phyloP scores from a whole-genome alignment of 2,888 invertebrate species.

The Polyommatus icarus region DNA sequence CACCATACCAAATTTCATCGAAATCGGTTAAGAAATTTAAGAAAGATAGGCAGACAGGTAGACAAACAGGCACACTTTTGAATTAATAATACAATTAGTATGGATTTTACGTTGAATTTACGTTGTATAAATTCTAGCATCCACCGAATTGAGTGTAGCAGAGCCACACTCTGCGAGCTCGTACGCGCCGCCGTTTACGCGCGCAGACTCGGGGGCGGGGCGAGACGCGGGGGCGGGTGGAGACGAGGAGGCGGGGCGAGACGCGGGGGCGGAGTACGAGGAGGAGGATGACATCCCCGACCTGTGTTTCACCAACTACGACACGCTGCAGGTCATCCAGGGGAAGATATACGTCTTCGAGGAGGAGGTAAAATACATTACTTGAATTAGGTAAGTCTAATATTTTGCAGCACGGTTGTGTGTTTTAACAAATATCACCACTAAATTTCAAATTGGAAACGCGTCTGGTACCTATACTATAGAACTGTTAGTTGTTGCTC shows the following conservation, averaged over 20 bases:
- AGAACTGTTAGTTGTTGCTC: too few species aligned
- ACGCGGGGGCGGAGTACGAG: conserved; percentile 3
- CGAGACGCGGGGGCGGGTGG: background rate
- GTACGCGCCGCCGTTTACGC: conserved; percentile 58
- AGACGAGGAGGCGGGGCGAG: background rate
- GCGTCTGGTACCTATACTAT: too few species aligned
- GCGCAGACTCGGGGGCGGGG: conserved; percentile 46
- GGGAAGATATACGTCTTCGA: conserved; percentile 70
- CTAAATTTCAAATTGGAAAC: too few species aligned
- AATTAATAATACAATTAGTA: too few species aligned
- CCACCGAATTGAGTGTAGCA: conserved; percentile 44
- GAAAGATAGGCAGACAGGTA: too few species aligned
- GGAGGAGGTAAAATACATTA: conserved; percentile 58
- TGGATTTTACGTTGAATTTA: too few species aligned
- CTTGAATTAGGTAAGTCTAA: too few species aligned
- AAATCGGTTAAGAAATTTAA: too few species aligned
- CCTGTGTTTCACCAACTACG: conserved; percentile 84
- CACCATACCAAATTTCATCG: too few species aligned
- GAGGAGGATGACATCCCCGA: conserved; percentile 73
- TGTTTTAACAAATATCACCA: too few species aligned
- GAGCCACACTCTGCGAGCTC: conserved; percentile 51
- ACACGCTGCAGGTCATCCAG: conserved; percentile 83
- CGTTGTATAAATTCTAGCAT: conserved; percentile 39
- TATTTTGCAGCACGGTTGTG: too few species aligned
- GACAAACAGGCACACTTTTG: too few species aligned